A percentile compares a stretch with the other conserved stretches of the same genome.
Conservation (phyloP, 2,113 vertebrate species). For the Ariopsis seemanni region DNA sequence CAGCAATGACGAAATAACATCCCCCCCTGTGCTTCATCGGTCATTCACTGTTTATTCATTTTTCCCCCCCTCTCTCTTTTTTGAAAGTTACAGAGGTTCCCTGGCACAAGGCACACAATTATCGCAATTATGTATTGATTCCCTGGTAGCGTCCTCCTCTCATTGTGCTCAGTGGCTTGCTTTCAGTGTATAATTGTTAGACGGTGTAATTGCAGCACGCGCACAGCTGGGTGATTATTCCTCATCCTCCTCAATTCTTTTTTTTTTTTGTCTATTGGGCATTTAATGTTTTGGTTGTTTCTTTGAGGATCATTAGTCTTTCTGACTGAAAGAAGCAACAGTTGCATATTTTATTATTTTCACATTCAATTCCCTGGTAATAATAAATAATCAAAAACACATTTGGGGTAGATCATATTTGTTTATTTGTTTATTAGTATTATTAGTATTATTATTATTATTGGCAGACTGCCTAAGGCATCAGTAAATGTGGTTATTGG, state of each 20-base stretch:
- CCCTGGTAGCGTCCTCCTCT: conserved; percentile 59
- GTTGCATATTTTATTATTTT: conserved; percentile 60
- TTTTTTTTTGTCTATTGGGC: conserved; percentile 51
- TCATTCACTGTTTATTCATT: conserved; percentile 61
- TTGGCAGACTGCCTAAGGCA: neutral
- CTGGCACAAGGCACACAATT: conserved; percentile 71
- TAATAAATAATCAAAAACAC: conserved; percentile 16
- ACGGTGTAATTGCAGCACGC: conserved; percentile 71
- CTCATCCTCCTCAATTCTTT: conserved; percentile 63
- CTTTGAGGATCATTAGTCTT: conserved; percentile 59
- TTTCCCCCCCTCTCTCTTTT: conserved; percentile 59
- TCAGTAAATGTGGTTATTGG: neutral
- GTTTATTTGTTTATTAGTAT: too few species aligned
- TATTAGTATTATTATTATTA: too few species aligned
- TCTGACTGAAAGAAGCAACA: conserved; percentile 53
- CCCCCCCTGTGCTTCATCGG: conserved; percentile 51
- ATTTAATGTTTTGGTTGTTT: conserved; percentile 52
- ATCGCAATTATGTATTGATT: conserved; percentile 79
- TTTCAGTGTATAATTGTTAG: conserved; percentile 71
- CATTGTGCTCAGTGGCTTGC: conserved; percentile 62
- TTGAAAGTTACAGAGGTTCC: conserved; percentile 63
- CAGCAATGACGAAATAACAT: conserved; percentile 52
- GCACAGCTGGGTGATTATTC: conserved; percentile 75
- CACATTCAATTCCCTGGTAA: conserved; percentile 51
- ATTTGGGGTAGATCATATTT: neutral